Evolutionary conservation across 2,113 vertebrate genomes (phyloP), one percentile per base, ranked within the genome.

Genomic region (Chloebia gouldiae): DNA sequence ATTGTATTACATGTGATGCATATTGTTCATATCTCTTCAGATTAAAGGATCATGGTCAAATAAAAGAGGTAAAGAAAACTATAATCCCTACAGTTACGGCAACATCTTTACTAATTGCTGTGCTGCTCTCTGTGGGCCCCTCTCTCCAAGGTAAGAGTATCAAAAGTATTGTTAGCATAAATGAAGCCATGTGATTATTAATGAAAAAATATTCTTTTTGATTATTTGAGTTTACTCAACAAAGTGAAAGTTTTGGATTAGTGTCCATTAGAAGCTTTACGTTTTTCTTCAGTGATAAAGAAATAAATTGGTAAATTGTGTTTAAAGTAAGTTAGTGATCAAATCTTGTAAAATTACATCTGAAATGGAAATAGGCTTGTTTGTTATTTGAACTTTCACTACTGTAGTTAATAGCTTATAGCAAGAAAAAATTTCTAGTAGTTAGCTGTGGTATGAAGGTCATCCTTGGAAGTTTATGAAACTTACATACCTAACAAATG

Each of bases 11-110:
- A 39, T 92, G 33, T 94, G 54, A 84, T 47, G 25, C 25, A 50
- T 81, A 28, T 22, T 78, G 3, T 95, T 94, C 60, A 60, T 97
- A 69, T 97, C 88, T 97, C 93, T 98, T 92, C 97, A 99, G 99
- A 99, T 99, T 96, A 99, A 99, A 98, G 99, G 99, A 59, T 99
- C 99, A 6, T 99, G 99, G 99, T 99, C 99, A 92, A 99, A 98
- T 97, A 99, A 99, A 98, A 98, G 99, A 98, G 98, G 99, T 81
- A 99, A 99, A 98, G 99, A 99, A 87, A 99, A 99, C 97, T 99
- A 99, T 96, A 99, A 99, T 95, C 99, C 99, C 35, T 99, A 99
- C 98, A 99, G 99, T 98, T 97, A 99, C 5, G 99, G 99, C 73
- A 99, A 99, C 94, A 99, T 99, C 95, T 98, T 99, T 95, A 99